phyloP scores from a whole-genome alignment of 2,113 vertebrate species.

The Electrona antarctica region DNA sequence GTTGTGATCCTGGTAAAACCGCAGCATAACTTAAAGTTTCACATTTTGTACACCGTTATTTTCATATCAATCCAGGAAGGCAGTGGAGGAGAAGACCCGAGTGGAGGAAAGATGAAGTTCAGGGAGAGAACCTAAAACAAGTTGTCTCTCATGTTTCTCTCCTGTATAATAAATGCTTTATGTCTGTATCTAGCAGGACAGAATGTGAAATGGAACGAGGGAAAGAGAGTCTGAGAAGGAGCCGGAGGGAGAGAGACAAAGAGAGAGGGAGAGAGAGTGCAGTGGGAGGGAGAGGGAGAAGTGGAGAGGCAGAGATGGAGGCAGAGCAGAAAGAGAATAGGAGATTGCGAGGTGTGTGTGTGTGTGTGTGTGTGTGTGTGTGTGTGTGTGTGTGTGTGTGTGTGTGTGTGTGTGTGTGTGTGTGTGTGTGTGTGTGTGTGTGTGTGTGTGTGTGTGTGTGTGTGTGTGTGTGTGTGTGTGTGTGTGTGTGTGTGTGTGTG shows the following conservation, averaged over 20 bases:
- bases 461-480: constrained; percentile 30
- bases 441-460: constrained; percentile 32
- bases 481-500: constrained; percentile 30
- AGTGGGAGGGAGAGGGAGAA: constrained; percentile 17
- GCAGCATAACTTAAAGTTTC: constrained; percentile 1
- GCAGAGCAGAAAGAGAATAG: constrained; percentile 58
- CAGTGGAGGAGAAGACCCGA: constrained; percentile 4
- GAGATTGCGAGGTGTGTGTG: constrained; percentile 43
- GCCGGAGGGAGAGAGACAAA: no score
- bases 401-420: constrained; percentile 22
- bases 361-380: constrained; percentile 27
- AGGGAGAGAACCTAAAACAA: constrained; percentile 1
- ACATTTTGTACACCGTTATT: neutral
- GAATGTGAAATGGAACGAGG: constrained; percentile 11
- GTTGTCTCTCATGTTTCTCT: constrained; percentile 34
- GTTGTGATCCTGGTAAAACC: neutral
- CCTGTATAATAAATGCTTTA: constrained; percentile 67
- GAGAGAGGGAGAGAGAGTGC: constrained; percentile 17
- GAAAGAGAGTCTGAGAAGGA: constrained; percentile 2
- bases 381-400: neutral
- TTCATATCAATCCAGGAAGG: no score
- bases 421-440: neutral
- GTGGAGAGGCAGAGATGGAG: constrained; percentile 18
- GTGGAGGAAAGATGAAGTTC: neutral
- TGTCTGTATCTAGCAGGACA: constrained; percentile 56